Evolutionary conservation across 2,888 invertebrate genomes (phyloP), one percentile per base, ranked within the genome.

Genomic region (Steromphala cineraria): DNA sequence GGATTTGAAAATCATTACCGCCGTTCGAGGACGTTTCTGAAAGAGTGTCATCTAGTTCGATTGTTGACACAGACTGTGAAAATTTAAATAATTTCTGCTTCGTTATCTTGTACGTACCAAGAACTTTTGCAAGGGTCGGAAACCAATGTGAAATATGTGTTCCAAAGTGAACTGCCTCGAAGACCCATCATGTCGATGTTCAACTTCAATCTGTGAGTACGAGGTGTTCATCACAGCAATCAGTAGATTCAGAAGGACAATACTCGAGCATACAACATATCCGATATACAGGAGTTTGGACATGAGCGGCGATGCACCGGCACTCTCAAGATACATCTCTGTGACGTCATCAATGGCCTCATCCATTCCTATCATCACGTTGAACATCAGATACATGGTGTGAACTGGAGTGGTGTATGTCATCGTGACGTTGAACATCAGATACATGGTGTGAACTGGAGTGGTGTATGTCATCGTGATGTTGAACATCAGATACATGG

Each of bases 281-380:
- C 90, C 52, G 7, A 90, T 78, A 78, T 91, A 92, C 3, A 90
- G 76, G 0, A 89, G 74, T 79, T 90, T 89, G 31, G 88, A 79
- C 24, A 86, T 85, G n/a, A 83, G 67, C 2, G 84, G 76, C 13
- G 74, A 76, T 17, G 88, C 80, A 2, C 89, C 89, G 4, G 79
- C 86, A 8, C 52, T 36, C 5, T 74, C 28, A 80, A 90, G 85
- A 46, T 82, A 83, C 0, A 76, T 53, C 75, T 88, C 89, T 67
- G 89, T 87, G 7, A 80, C 77, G 28, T 84, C 88, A 19, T 87
- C 87, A 67, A 90, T 86, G 8, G 89, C 75, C 67, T 89, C 87
- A 0, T 81, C 89, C 88, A 90, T 91, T 4, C 92, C 92, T 0
- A 92, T 83, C 91, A 92, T 91, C 78, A 91, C 83, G 80, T 91